These are phyloP conservation scores for Encarsia formosa DNA, from an alignment of 2,888 invertebrate genomes.

Conservation along the genomic window DNA sequence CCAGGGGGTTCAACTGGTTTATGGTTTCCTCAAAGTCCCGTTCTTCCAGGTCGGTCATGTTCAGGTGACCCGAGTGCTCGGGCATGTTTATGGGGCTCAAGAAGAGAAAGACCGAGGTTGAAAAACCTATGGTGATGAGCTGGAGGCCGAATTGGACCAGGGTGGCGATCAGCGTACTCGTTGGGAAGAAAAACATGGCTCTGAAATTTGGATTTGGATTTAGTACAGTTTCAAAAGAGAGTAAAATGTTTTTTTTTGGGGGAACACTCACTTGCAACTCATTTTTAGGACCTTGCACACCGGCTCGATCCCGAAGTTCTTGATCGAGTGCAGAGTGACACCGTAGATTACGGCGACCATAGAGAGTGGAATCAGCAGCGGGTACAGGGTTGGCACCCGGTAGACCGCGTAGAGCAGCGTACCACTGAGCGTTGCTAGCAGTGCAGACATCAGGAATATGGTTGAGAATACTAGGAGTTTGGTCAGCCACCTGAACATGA, in stretches of 20 bases:
- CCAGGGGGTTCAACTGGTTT: not conserved
- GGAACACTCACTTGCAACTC: conserved; percentile 14
- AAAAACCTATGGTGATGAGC: not conserved
- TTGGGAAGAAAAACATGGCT: conserved; percentile 18
- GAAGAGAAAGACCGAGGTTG: not conserved
- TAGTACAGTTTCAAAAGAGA: too few species aligned
- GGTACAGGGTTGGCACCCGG: not conserved
- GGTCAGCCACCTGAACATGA: conserved; percentile 9
- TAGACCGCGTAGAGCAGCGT: not conserved
- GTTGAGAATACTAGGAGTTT: conserved; percentile 1
- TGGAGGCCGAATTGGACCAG: not conserved
- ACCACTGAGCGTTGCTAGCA: not conserved
- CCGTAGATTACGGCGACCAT: not conserved
- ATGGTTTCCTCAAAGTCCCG: not conserved
- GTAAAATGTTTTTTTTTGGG: too few species aligned
- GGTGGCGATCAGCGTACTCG: conserved; percentile 1
- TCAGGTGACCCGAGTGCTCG: not conserved
- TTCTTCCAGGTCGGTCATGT: not conserved
- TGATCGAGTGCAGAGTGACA: not conserved
- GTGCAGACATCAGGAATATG: not conserved
- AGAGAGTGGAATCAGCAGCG: not conserved
- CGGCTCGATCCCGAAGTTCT: conserved; percentile 1
- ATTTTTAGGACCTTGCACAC: conserved; percentile 11
- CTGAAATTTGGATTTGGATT: conserved; percentile 2
- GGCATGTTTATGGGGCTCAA: not conserved